phyloP scores from a whole-genome alignment of 2,797 vertebrate species.

The Lepilemur ruficaudatus region DNA sequence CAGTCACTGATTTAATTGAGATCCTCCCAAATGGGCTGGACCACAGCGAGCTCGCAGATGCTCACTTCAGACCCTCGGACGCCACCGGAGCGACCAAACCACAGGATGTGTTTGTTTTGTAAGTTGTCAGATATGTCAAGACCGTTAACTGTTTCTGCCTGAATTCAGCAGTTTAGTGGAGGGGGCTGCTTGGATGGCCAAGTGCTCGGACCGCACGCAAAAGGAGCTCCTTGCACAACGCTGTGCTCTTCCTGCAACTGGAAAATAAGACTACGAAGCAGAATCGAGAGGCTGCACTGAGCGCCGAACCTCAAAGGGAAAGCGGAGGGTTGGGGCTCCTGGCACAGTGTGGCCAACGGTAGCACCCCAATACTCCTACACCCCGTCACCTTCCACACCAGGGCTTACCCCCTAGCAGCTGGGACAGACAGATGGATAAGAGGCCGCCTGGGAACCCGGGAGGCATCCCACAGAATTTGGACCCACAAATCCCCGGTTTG shows the following conservation, averaged over 20 bases:
- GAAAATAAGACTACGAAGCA: not conserved
- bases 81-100: not conserved
- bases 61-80: conserved; percentile 12
- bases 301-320: not conserved
- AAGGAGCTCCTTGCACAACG: not conserved
- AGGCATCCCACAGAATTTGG: not conserved
- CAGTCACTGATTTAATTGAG: conserved; percentile 56
- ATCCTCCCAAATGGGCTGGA: conserved; percentile 35
- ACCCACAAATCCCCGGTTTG: not conserved
- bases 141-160: conserved; percentile 25
- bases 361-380: not conserved
- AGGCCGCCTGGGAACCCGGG: not conserved
- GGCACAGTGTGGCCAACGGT: accelerated
- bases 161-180: not conserved
- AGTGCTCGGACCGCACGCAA: accelerated
- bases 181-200: not conserved
- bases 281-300: not conserved
- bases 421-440: not conserved
- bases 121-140: not conserved
- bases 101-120: not conserved
- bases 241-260: not conserved
- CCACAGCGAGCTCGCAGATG: conserved; percentile 54
- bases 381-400: not conserved
- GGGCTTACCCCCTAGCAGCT: not conserved
- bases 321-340: accelerated